Conservation (phyloP, 35 echinoderm and acorn worm species). For the Amphiura filiformis region DNA sequence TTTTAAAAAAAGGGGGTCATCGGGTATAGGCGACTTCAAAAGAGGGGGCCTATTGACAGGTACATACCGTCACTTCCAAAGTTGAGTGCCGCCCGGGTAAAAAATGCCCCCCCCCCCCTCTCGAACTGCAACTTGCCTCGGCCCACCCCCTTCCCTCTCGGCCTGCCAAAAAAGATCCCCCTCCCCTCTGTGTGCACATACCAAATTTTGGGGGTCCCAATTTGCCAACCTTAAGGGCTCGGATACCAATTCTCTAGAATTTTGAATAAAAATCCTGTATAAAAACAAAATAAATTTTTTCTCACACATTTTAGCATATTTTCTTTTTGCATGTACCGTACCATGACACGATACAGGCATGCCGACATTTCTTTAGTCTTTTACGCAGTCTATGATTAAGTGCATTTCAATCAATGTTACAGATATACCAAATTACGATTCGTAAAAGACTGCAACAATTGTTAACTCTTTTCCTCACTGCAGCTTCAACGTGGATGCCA, state of each 20-base stretch:
- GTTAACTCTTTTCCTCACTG: neutral
- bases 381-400: neutral
- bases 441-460: neutral
- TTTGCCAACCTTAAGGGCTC: neutral
- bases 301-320: neutral
- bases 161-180: too few species aligned
- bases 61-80: too few species aligned
- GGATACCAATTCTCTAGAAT: neutral
- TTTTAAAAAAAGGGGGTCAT: too few species aligned
- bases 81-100: too few species aligned
- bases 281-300: neutral
- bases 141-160: too few species aligned
- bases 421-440: neutral
- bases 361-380: neutral
- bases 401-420: neutral
- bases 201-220: neutral
- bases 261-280: neutral
- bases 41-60: too few species aligned
- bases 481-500: neutral
- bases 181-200: neutral
- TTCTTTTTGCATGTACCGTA: neutral
- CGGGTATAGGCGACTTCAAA: too few species aligned
- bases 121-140: too few species aligned
- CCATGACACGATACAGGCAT: neutral
- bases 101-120: too few species aligned